Conservation (phyloP, 1,140 invertebrate species). For the Venustaconcha ellipsiformis region DNA sequence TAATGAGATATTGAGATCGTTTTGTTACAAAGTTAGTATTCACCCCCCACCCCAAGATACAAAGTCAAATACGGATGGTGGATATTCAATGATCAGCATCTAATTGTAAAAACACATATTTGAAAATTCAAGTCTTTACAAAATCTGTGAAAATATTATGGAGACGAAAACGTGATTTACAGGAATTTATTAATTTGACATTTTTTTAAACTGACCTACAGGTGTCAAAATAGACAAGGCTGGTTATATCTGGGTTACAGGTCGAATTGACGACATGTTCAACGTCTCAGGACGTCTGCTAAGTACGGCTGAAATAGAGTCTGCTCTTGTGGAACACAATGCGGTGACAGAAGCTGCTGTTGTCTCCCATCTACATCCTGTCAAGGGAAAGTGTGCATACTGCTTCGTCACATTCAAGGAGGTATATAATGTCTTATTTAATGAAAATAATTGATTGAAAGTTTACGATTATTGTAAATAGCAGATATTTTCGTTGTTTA, state of each 20-base stretch:
- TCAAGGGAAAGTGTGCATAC: slow-evolving; percentile 97
- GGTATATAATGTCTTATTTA: slow-evolving; percentile 53
- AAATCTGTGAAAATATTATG: too few relatives aligned
- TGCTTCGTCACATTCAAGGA: slow-evolving; percentile 94
- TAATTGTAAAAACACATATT: slow-evolving; percentile 82
- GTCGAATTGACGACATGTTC: slow-evolving; percentile 97
- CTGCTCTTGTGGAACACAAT: slow-evolving; percentile 80
- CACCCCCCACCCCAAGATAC: background rate
- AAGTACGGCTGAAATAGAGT: slow-evolving; percentile 94
- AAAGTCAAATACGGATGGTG: too few relatives aligned
- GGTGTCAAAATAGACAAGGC: slow-evolving; percentile 91
- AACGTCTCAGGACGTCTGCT: slow-evolving; percentile 98
- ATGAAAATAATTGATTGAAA: too few relatives aligned
- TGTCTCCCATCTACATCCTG: slow-evolving; percentile 90
- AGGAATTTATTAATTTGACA: too few relatives aligned
- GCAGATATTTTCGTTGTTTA: too few relatives aligned
- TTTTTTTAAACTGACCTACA: slow-evolving; percentile 23
- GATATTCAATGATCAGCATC: slow-evolving; percentile 50
- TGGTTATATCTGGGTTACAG: slow-evolving; percentile 97
- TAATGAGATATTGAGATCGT: slow-evolving; percentile 87
- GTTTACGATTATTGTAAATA: too few relatives aligned
- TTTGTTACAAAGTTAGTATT: slow-evolving; percentile 71
- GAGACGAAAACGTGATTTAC: too few relatives aligned
- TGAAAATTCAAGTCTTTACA: too few relatives aligned
- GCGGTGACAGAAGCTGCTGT: slow-evolving; percentile 93